Conservation (phyloP, 2,888 invertebrate species). For the Eristalis arbustorum region DNA sequence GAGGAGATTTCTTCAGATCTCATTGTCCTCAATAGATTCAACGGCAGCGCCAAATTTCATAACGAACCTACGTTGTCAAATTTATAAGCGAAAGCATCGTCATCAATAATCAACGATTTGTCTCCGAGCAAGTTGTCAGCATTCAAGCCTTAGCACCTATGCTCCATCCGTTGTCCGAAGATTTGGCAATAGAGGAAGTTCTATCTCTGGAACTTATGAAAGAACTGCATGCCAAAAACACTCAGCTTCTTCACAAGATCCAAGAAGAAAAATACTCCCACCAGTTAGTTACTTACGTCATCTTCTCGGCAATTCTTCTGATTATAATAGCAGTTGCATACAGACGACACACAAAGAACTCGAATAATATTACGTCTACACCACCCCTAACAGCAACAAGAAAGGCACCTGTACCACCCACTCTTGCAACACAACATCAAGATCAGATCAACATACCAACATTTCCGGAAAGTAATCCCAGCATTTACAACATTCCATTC, state of each 20-base stretch:
- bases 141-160: not conserved
- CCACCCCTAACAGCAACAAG: not conserved
- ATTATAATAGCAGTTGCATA: not conserved
- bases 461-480: not conserved
- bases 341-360: not conserved
- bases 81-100: not conserved
- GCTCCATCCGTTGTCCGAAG: slow-evolving; percentile 1
- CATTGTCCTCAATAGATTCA: slow-evolving; percentile 17
- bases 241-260: not conserved
- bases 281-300: not conserved
- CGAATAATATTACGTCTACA: not conserved
- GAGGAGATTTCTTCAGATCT: slow-evolving; percentile 7
- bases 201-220: not conserved
- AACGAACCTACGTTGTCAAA: not conserved
- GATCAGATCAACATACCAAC: not conserved
- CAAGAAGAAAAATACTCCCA: not conserved
- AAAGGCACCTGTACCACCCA: not conserved
- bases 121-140: not conserved
- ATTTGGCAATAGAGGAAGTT: slow-evolving; percentile 13
- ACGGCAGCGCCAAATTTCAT: not conserved
- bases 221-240: not conserved
- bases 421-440: not conserved
- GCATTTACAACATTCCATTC: not conserved
- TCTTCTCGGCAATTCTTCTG: not conserved
- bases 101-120: slow-evolving; percentile 24